Evolutionary conservation across 1,140 invertebrate species (phyloP).

Genomic region (Linepithema humile): DNA sequence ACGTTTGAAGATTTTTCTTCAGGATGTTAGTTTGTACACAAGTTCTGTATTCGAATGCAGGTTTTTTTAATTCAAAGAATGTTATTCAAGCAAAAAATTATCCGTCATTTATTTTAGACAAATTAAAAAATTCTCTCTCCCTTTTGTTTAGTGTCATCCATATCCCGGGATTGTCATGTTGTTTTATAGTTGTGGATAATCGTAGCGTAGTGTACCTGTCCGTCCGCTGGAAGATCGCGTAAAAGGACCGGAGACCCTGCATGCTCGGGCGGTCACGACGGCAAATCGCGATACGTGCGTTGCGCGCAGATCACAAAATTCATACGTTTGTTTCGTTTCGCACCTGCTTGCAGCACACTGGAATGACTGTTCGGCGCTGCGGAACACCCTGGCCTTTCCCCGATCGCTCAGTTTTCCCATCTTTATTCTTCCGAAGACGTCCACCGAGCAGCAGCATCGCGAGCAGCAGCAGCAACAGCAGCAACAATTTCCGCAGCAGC

Average conservation of each 20-base stretch:
- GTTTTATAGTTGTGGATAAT: neutral
- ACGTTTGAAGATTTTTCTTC: neutral
- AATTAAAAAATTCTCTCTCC: neutral
- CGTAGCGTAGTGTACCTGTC: neutral
- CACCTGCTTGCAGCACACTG: constrained; percentile 48
- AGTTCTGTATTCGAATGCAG: no score
- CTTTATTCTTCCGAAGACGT: no score
- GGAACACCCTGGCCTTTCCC: neutral
- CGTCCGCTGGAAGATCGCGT: constrained; percentile 25
- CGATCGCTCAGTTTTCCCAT: constrained; percentile 1
- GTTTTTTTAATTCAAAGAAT: no score
- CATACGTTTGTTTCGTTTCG: constrained; percentile 40
- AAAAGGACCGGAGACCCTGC: constrained; percentile 17
- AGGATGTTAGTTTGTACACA: no score
- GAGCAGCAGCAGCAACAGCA: constrained; percentile 15
- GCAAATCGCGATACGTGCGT: neutral
- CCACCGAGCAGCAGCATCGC: neutral
- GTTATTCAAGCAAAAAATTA: neutral
- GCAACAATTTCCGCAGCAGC: neutral
- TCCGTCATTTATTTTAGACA: neutral
- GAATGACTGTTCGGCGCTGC: constrained; percentile 1
- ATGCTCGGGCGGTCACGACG: constrained; percentile 2
- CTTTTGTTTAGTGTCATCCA: neutral
- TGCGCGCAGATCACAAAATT: constrained; percentile 11
- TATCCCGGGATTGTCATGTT: neutral